Base-by-base conservation (phyloP, 2,888 invertebrate species). In the Pheosia gnoma region DNA sequence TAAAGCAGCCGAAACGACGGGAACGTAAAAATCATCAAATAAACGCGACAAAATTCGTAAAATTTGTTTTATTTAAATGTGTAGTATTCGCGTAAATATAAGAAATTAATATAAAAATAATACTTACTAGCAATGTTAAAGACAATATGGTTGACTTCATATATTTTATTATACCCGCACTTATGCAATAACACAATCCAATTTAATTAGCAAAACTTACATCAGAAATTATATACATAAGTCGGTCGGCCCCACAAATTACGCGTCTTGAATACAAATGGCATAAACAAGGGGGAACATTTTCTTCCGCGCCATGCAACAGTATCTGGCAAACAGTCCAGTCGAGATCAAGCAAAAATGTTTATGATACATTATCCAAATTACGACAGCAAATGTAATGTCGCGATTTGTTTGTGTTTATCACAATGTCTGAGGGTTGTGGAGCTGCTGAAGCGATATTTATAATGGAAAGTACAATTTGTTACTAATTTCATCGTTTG, bases 291-390 rank as follows among this genome's bases (percentile, higher is more conserved):
- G 67, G 65, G 58, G 62, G 66, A 68, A 51, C 67, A 75, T 74
- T 66, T 69, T 66, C 56, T 69, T 77, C 72, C 68, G 54, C 71
- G 60, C 63, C 59, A 62, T 64, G 70, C 71, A 69, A 66, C 65
- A 66, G 65, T 69, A 75, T 77, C 70, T 70, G 77, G 72, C 80
- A 80, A 81, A 81, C 82, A 79, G 82, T 80, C 25, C 74, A 71
- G 69, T 68, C 65, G 73, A 79, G 75, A 85, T 86, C 77, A 84
- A 65, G 72, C 79, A 77, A 81, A 82, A 82, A 83, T 84, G 74
- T 83, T 84, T 83, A 85, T 83, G 83, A 82, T 83, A 81, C 87
- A 87, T 88, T 88, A 86, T 79, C 78, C 71, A 86, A 86, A 87
- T 86, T 83, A 84, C 81, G 77, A 79, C 71, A 71, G 79, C 72